Conservation (phyloP, 1,140 invertebrate species). For the Drosophila insularis region DNA sequence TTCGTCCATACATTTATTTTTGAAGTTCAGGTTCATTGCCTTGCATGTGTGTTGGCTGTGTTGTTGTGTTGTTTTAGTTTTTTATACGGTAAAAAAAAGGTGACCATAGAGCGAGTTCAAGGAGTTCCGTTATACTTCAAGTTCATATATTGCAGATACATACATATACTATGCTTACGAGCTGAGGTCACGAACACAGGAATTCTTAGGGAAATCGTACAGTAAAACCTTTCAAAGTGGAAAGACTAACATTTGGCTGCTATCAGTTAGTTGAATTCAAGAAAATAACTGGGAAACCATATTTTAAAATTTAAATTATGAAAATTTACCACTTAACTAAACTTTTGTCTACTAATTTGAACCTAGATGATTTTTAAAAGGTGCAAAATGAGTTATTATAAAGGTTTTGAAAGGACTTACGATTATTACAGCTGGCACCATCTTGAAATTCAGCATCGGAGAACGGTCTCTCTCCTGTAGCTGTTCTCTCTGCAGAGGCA, state of each 20-base stretch:
- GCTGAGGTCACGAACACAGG: conserved; percentile 59
- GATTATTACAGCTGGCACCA: conserved; percentile 46
- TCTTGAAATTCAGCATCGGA: conserved; percentile 54
- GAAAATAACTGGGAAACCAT: no score
- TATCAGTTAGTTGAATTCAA: no score
- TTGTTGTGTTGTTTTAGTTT: conserved; percentile 53
- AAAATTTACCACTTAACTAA: no score
- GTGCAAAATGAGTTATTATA: neutral
- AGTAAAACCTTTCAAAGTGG: neutral
- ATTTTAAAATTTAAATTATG: no score
- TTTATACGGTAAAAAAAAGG: conserved; percentile 18
- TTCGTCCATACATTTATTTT: conserved; percentile 2
- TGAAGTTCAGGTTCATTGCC: conserved; percentile 77
- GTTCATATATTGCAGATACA: no score
- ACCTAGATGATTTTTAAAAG: neutral
- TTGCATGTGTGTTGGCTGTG: conserved; percentile 61
- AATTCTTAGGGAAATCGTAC: neutral
- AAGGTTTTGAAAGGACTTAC: conserved; percentile 34
- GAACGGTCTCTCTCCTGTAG: conserved; percentile 17
- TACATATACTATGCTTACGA: neutral
- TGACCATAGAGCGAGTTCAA: conserved; percentile 14
- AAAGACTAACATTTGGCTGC: no score
- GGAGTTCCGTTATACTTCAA: neutral
- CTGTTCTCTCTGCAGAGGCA: neutral
- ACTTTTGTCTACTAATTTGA: no score